These are phyloP conservation scores for Grallaria varia DNA, from an alignment of 2,113 vertebrate species.

Conservation along the genomic window DNA sequence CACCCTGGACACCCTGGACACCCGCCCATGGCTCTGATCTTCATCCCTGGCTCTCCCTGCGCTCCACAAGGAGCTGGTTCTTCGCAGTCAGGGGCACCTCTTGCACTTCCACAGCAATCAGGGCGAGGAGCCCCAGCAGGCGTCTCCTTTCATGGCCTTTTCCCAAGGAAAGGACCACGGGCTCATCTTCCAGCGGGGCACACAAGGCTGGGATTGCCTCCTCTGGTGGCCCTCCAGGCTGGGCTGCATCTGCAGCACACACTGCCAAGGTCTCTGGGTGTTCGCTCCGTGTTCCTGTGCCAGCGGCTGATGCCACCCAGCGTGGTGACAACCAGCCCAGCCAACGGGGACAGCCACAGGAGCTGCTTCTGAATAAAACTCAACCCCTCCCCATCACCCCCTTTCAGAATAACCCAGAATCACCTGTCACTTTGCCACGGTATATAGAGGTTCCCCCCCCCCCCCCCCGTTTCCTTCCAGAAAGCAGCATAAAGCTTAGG, in stretches of 20 bases:
- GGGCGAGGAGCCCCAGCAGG: not conserved
- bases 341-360: not conserved
- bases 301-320: not conserved
- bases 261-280: not conserved
- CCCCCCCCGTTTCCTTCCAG: not conserved
- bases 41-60: not conserved
- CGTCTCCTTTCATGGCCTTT: not conserved
- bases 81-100: not conserved
- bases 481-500: not conserved
- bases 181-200: not conserved
- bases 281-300: not conserved
- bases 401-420: not conserved
- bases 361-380: not conserved
- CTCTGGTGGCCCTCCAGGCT: not conserved
- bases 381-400: too few relatives aligned
- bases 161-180: not conserved
- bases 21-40: not conserved
- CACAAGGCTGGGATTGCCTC: not conserved
- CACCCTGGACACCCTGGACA: not conserved
- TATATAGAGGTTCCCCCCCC: fast-evolving
- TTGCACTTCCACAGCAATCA: not conserved
- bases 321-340: not conserved
- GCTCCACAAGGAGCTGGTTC: not conserved
- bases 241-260: not conserved
- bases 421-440: not conserved